These are phyloP conservation scores for Eolophus roseicapilla DNA, from an alignment of 2,113 vertebrate species.

Conservation along the genomic window DNA sequence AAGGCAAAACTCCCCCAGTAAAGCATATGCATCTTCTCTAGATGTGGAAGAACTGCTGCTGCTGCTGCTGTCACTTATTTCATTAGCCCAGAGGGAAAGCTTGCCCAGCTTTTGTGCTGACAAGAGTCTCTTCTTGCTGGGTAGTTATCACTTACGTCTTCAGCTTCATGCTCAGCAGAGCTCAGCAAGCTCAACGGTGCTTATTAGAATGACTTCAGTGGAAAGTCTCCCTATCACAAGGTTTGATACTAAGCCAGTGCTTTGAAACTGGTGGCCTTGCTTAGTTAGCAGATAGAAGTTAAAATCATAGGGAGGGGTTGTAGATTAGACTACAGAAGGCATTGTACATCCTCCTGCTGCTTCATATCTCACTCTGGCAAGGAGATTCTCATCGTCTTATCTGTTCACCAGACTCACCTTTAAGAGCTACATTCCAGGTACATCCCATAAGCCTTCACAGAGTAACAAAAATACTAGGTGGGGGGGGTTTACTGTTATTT, in stretches of 20 bases:
- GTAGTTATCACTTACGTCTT: not conserved
- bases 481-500: not conserved
- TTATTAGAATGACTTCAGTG: not conserved
- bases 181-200: not conserved
- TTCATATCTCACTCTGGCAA: not conserved
- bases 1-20: not conserved
- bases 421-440: not conserved
- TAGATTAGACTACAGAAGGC: not conserved
- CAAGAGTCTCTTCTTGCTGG: not conserved
- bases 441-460: not conserved
- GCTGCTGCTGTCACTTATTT: not conserved
- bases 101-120: not conserved
- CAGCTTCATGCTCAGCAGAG: not conserved
- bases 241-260: accelerated
- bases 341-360: not conserved
- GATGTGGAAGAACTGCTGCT: not conserved
- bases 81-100: not conserved
- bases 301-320: not conserved
- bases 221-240: not conserved
- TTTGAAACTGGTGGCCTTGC: not conserved
- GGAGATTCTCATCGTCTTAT: not conserved
- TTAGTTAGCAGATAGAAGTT: not conserved
- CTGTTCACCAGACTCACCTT: not conserved
- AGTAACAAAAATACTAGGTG: not conserved
- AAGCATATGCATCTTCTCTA: not conserved